Base-by-base conservation (phyloP, 1,140 invertebrate genomes). In the Dendrolimus punctatus region DNA sequence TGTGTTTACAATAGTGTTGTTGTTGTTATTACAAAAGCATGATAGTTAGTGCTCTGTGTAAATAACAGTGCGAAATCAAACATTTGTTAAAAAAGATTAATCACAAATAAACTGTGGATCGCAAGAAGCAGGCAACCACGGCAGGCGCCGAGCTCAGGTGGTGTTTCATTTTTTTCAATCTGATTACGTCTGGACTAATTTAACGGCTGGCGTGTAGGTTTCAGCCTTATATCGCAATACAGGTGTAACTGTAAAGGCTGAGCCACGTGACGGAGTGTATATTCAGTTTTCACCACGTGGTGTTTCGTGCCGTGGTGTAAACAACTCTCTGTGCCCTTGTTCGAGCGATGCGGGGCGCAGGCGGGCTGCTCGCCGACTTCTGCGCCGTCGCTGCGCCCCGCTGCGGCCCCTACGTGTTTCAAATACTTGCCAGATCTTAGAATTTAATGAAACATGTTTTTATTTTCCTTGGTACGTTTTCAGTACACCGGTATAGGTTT, bases 1-100 rank as follows among this genome's bases (percentile, higher is more conserved):
- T 72, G 78, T 82, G 79, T 82, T 79, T 84, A 81, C 75, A 81
- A 71, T 77, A 73, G 76, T 85, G 81, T 76, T 81, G 69, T 77
- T 78, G 66, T 80, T 74, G 65, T 77, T 58, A 45, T 49, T 55
- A 52, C 51, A 49, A 57, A 75, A 72, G 65, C 62, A 67, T 60
- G 76, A 55, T 56, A 66, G 51, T 64, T 47, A 68, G 76, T 83
- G 76, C 62, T 23, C 23, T 66, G 60, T 68, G 75, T 76, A 70
- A 45, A n/a, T 36, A 45, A 58, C 58, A 54, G 72, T 73, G 71
- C 56, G 50, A 64, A 55, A 60, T 48, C 55, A 45, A 46, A 46
- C 47, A 53, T 40, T 55, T 50, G 39, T 10, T 45, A 51, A 43
- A 39, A n/a, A 51, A 5, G 39, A 47, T 57, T 55, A 57, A 64